These are phyloP conservation scores for Zosterops hypoxanthus DNA, from an alignment of 2,113 vertebrate genomes.

Conservation along the genomic window DNA sequence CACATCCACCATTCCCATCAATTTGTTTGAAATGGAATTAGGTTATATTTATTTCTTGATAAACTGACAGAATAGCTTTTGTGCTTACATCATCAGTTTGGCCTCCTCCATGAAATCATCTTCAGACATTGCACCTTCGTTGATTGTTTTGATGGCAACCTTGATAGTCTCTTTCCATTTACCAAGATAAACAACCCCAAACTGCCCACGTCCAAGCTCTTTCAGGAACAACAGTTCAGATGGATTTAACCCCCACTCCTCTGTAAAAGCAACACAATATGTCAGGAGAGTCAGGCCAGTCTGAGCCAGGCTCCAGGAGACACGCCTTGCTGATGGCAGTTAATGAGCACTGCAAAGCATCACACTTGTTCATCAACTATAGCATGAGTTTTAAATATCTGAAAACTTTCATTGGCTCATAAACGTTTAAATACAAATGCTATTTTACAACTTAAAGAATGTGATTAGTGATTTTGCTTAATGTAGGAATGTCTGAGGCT, in stretches of 20 bases:
- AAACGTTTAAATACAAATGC: not conserved
- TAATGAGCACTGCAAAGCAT: not conserved
- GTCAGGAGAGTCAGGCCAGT: not conserved
- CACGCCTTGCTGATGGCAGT: not conserved
- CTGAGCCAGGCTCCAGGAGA: not conserved
- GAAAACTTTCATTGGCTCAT: not conserved
- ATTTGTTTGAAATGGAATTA: not conserved
- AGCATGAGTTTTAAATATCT: not conserved
- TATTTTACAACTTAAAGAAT: not conserved
- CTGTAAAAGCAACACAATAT: constrained; percentile 55
- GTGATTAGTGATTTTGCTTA: not conserved
- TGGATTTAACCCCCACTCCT: constrained; percentile 75
- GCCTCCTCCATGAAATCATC: constrained; percentile 85
- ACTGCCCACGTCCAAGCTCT: constrained; percentile 77
- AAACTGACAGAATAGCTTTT: not conserved
- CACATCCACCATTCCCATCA: not conserved
- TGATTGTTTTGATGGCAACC: constrained; percentile 80
- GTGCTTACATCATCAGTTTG: constrained; percentile 82
- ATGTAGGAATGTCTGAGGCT: not conserved
- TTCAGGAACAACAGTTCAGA: constrained; percentile 72
- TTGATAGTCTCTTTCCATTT: constrained; percentile 67
- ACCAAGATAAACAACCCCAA: constrained; percentile 76
- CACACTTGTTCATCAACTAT: not conserved
- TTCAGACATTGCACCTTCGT: constrained; percentile 78
- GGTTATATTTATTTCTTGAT: not conserved